A percentile compares a stretch with the other conserved stretches of the same genome.
Conservation (phyloP, 1,140 invertebrate genomes). For the Sinonovacula constricta region DNA sequence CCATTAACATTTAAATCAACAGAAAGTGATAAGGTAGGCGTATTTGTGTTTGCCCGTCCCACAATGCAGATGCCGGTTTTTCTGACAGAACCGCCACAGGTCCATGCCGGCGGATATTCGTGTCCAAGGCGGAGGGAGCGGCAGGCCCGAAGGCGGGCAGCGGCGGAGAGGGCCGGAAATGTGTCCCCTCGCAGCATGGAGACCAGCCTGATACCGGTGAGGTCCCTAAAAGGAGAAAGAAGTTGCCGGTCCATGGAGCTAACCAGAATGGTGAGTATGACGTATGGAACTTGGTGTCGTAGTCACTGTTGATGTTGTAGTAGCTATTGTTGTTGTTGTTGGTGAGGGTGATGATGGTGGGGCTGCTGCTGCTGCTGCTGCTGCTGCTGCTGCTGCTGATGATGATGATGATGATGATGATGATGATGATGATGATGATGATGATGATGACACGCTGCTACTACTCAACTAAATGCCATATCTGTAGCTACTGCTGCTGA, state of each 20-base stretch:
- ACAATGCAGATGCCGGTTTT: slow-evolving; percentile 53
- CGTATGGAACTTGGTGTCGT: no score
- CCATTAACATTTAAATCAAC: no score
- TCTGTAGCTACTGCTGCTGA: neutral
- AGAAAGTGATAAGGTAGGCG: no score
- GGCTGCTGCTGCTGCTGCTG: no score
- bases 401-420: no score
- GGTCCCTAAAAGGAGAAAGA: slow-evolving; percentile 1
- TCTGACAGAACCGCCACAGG: slow-evolving; percentile 44
- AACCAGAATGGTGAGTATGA: slow-evolving; percentile 5
- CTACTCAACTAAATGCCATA: neutral
- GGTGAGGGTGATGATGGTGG: no score
- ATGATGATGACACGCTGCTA: neutral
- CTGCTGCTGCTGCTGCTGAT: no score
- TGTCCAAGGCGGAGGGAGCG: slow-evolving; percentile 41
- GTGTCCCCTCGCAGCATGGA: neutral
- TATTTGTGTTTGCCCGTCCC: no score
- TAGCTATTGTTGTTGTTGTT: neutral
- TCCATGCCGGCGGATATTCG: neutral
- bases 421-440: slow-evolving; percentile 4
- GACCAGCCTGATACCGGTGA: neutral
- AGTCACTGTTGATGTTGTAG: neutral
- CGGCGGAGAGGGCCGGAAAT: neutral
- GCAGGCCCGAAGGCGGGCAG: neutral
- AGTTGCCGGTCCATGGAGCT: neutral